Evolutionary conservation across 2,888 invertebrate species (phyloP), one percentile per base, ranked within the genome.

Genomic region (Sinopyrophorus schimmeli): DNA sequence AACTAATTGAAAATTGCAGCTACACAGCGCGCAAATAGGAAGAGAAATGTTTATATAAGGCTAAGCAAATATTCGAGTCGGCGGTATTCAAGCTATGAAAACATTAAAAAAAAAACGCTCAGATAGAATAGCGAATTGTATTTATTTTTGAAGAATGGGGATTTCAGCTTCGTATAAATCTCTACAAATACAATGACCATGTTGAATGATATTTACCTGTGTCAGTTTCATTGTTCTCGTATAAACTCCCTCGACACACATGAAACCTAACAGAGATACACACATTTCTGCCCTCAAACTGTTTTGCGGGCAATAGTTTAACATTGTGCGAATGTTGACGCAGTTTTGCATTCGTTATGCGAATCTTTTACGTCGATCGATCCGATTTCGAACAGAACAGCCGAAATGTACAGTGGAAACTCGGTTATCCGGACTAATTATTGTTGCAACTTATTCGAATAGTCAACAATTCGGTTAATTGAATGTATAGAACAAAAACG

Each of bases 51-150:
- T 69, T 70, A 65, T 63, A 59, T 62, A 62, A 61, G 63, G 62
- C 64, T 64, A 58, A 62, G 64, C 57, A 68, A 70, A 70, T 66
- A 67, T 66, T 68, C 65, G 67, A 67, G 69, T 67, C 67, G 66
- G 65, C 67, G 65, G 64, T 64, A 65, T 65, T 60, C 60, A 54
- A 61, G 38, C 38, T 46, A 31, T 31, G 38, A 46, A 46, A 46
- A 46, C 23, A 39, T 39, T 15, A 15, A 37, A 38, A 46, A 44
- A 46, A 31, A 39, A 7, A n/a, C n/a, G n/a, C 35, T 35, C 14
- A 14, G 23, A 31, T 17, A 41, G 43, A 43, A 43, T 43, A 34
- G 43, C 32, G 31, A 40, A 32, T 34, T 32, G 32, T 39, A 39
- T 40, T 47, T 40, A 35, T 40, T 41, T 47, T 41, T 41, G 16